Conservation (phyloP, 2,888 invertebrate species). For the Anthoptus insignis region DNA sequence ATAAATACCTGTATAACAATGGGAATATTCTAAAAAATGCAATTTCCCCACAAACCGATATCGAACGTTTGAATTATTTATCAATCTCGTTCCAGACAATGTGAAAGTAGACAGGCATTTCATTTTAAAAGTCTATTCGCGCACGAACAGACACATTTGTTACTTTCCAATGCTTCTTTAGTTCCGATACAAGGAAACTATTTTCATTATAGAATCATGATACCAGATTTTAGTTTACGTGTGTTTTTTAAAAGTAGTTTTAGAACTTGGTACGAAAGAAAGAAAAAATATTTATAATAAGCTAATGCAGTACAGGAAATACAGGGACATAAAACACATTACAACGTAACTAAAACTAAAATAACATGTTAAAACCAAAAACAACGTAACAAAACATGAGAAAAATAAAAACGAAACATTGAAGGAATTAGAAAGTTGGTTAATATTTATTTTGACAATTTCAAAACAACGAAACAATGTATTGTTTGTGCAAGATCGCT, state of each 20-base stretch:
- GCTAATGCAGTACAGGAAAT: too few relatives aligned
- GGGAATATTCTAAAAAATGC: constrained; percentile 4
- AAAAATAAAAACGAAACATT: too few relatives aligned
- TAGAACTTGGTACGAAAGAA: too few relatives aligned
- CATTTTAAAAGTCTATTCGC: constrained; percentile 58
- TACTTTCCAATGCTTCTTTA: constrained; percentile 54
- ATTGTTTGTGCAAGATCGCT: too few relatives aligned
- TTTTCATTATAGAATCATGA: constrained; percentile 82
- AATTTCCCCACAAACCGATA: constrained; percentile 15
- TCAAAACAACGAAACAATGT: too few relatives aligned
- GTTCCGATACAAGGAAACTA: constrained; percentile 69
- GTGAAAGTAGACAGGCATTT: constrained; percentile 56
- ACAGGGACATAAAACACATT: too few relatives aligned
- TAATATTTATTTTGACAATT: too few relatives aligned
- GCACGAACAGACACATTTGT: constrained; percentile 59
- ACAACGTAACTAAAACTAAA: too few relatives aligned
- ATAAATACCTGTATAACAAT: neutral
- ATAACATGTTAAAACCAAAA: too few relatives aligned
- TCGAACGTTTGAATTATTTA: constrained; percentile 36
- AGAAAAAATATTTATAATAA: too few relatives aligned
- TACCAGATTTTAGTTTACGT: constrained; percentile 74
- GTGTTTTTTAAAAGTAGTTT: constrained; percentile 74
- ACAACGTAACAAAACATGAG: too few relatives aligned
- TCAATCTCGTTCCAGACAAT: constrained; percentile 41
- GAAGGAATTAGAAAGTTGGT: too few relatives aligned